These are phyloP conservation scores for Actenoides hombroni DNA, from an alignment of 2,113 vertebrate species.

Conservation along the genomic window DNA sequence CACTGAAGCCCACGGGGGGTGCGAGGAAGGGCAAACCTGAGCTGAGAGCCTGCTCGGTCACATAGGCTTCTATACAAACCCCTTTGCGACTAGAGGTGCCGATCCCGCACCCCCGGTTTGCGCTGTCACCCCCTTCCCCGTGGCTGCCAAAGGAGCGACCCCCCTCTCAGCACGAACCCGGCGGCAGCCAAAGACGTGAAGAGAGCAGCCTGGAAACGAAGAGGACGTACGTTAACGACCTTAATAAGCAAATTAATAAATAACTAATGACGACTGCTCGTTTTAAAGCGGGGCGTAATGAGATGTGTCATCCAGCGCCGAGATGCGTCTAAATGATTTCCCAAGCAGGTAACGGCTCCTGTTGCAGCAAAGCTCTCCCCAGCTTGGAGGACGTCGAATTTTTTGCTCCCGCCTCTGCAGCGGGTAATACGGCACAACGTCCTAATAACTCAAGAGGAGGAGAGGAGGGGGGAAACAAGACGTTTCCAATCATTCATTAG, in stretches of 20 bases:
- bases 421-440: conserved; percentile 33
- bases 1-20: neutral
- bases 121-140: neutral
- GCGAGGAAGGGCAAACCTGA: neutral
- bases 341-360: neutral
- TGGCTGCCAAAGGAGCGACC: neutral
- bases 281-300: conserved; percentile 57
- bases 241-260: conserved; percentile 71
- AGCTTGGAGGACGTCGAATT: conserved; percentile 54
- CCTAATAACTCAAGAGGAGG: conserved; percentile 56
- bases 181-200: neutral
- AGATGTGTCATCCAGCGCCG: conserved; percentile 57
- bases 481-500: conserved; percentile 67
- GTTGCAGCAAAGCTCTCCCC: conserved; percentile 7
- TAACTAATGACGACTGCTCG: conserved; percentile 62
- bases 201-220: conserved; percentile 15
- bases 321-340: conserved; percentile 56
- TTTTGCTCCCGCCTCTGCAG: conserved; percentile 41
- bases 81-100: neutral
- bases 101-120: neutral
- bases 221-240: conserved; percentile 26
- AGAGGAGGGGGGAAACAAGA: conserved; percentile 3
- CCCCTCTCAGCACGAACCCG: neutral
- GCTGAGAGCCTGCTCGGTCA: neutral
- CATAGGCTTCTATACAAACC: neutral